A percentile compares a stretch with the other conserved stretches of the same genome.
These are phyloP conservation scores for Triops longicaudatus DNA, from an alignment of 1,140 invertebrate species.

Conservation along the genomic window DNA sequence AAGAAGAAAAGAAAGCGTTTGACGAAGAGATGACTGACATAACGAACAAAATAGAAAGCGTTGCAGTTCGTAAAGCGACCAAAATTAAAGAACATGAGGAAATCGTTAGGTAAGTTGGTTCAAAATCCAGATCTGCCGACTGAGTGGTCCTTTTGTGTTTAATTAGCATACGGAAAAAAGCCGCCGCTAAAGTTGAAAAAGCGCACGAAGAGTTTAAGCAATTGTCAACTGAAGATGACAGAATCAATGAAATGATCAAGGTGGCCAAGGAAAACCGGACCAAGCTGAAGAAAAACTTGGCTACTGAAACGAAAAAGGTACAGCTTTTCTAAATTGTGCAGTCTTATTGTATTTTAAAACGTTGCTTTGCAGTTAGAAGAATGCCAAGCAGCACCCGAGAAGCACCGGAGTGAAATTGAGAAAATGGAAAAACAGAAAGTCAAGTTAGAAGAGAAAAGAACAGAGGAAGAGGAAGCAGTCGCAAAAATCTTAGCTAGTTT, in stretches of 20 bases:
- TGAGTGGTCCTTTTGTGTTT: background rate
- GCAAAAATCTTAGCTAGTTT: conserved; percentile 36
- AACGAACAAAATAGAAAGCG: conserved; percentile 43
- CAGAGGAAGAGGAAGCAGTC: conserved; percentile 48
- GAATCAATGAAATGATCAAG: conserved; percentile 35
- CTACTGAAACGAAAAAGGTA: conserved; percentile 33
- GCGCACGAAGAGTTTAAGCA: no score
- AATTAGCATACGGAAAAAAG: background rate
- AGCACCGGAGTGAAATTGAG: conserved; percentile 59
- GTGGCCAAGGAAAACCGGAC: conserved; percentile 34
- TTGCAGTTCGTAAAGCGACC: conserved; percentile 40
- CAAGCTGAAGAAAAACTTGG: conserved; percentile 33
- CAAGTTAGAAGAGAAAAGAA: conserved; percentile 40
- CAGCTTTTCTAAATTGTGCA: background rate
- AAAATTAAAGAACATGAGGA: conserved; percentile 46
- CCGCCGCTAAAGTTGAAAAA: background rate
- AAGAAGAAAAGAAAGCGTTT: conserved; percentile 43
- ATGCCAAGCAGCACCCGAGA: conserved; percentile 54
- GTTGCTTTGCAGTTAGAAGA: background rate
- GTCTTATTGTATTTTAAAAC: background rate
- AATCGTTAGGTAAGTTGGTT: background rate
- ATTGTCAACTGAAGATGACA: conserved; percentile 35
- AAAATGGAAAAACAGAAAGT: conserved; percentile 53
- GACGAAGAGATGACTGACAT: conserved; percentile 46
- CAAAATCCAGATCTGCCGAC: background rate